Evolutionary conservation across 2,888 invertebrate genomes (phyloP), one percentile per base, ranked within the genome.

Genomic region (Scaptomyza parva): DNA sequence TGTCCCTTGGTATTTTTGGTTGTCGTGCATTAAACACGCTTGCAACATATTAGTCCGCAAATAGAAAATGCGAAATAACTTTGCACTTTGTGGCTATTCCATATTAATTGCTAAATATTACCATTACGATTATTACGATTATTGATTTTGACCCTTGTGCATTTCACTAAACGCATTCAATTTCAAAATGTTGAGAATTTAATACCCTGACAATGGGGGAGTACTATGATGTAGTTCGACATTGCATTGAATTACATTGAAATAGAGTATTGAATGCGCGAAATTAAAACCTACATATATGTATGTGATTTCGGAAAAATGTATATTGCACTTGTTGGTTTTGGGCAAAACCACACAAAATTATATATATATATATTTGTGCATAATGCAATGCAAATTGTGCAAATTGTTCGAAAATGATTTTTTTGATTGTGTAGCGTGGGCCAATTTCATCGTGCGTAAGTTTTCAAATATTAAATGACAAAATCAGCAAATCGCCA

Each of bases 81-180:
- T 45, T 45, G 30, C 57, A 64, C 54, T 74, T 76, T 72, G 82
- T 52, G 78, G 82, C 69, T 55, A 68, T 60, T 68, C 62, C 70
- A 63, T 66, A 79, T 76, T 85, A 81, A 85, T 85, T 81, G 83
- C 83, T 57, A 45, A 58, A 66, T 70, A 70, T 61, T 53, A 61
- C 60, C 52, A 62, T 53, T 58, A 55, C 62, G 58, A 67, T 65
- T 52, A 62, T 66, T 47, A 67, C 47, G 55, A 57, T 71, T 73
- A 83, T 76, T 73, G 78, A 78, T 78, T 78, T 67, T 50, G 26
- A 24, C 30, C 26, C 43, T 18, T 62, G 40, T 37, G 41, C 39
- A 18, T 50, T 54, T 43, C 44, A 43, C 39, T 50, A 66, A 86
- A 73, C 69, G 81, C 64, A 78, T 82, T 82, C 62, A 71, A 67